Evolutionary conservation across 2,888 invertebrate species (phyloP).

Genomic region (Stomorhina lunata): DNA sequence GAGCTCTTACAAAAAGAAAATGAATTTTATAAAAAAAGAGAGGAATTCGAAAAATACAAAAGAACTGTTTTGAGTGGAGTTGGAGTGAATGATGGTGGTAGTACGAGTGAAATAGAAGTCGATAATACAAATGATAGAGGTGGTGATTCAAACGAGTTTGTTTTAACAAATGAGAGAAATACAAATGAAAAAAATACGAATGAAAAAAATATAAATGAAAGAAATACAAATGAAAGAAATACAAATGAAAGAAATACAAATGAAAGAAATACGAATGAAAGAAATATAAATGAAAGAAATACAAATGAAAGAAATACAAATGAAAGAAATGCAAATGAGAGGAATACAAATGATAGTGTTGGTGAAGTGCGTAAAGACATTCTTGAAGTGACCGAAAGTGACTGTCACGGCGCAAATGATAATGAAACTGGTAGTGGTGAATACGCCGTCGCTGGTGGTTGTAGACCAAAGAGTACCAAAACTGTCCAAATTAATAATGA

Average conservation of each 20-base stretch:
- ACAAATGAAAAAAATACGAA: too few species aligned
- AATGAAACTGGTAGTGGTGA: background rate
- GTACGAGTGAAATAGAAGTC: background rate
- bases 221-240: too few species aligned
- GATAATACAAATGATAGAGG: background rate
- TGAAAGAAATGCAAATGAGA: background rate
- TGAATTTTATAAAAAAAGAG: conserved; percentile 17
- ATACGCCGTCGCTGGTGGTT: background rate
- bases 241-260: too few species aligned
- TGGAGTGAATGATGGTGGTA: background rate
- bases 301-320: too few species aligned
- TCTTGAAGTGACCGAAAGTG: too few species aligned
- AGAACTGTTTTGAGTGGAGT: background rate
- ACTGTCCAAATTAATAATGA: background rate
- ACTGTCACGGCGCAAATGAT: background rate
- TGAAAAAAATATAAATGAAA: too few species aligned
- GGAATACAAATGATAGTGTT: background rate
- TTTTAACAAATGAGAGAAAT: background rate
- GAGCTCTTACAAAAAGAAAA: conserved; percentile 18
- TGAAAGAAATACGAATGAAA: too few species aligned
- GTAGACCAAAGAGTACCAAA: background rate
- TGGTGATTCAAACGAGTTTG: background rate
- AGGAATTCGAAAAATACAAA: background rate
- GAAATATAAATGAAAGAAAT: too few species aligned
- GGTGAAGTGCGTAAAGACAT: background rate